Percentiles rank a stretch among this genome's conserved stretches.
Conservation (phyloP, 2,113 vertebrate genomes). For the Boleophthalmus pectinirostris region DNA sequence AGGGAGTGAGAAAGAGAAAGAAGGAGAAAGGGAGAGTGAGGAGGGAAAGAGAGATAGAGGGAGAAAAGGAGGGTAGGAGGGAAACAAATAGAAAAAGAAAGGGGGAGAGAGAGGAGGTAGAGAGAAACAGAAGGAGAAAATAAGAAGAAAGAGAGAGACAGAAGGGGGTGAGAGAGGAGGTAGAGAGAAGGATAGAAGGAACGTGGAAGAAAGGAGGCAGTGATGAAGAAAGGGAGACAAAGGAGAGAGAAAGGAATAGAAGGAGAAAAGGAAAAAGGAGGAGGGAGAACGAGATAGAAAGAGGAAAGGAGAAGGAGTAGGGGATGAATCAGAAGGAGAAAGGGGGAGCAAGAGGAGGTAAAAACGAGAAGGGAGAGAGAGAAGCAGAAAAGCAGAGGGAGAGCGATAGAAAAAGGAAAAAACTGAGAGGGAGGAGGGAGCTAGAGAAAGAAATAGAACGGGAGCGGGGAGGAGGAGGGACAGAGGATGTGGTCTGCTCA, state of each 20-base stretch:
- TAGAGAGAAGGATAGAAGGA: not conserved
- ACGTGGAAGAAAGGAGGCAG: too few species aligned
- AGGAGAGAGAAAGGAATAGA: too few species aligned
- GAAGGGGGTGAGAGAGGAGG: not conserved
- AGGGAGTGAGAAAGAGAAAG: slow-evolving; percentile 36
- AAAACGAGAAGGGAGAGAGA: too few species aligned
- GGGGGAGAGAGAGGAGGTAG: too few species aligned
- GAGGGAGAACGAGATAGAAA: not conserved
- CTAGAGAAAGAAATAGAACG: not conserved
- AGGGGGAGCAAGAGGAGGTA: too few species aligned
- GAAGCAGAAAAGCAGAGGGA: too few species aligned
- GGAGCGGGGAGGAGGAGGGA: slow-evolving; percentile 12
- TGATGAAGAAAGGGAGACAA: too few species aligned
- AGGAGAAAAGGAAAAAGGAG: too few species aligned
- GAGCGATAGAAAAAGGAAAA: too few species aligned
- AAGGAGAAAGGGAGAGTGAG: not conserved
- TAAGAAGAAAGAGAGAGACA: slow-evolving; percentile 43
- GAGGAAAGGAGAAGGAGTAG: slow-evolving; percentile 24
- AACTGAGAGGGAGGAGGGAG: not conserved
- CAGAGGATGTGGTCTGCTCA: slow-evolving; percentile 53
- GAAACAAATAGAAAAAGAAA: too few species aligned
- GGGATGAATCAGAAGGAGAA: too few species aligned
- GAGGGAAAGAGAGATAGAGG: not conserved
- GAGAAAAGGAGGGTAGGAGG: too few species aligned
- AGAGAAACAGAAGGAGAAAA: slow-evolving; percentile 72